Percentiles rank a stretch among this genome's conserved stretches.
phyloP scores from a whole-genome alignment of 2,888 invertebrate genomes.

The Caenorhabditis angaria region DNA sequence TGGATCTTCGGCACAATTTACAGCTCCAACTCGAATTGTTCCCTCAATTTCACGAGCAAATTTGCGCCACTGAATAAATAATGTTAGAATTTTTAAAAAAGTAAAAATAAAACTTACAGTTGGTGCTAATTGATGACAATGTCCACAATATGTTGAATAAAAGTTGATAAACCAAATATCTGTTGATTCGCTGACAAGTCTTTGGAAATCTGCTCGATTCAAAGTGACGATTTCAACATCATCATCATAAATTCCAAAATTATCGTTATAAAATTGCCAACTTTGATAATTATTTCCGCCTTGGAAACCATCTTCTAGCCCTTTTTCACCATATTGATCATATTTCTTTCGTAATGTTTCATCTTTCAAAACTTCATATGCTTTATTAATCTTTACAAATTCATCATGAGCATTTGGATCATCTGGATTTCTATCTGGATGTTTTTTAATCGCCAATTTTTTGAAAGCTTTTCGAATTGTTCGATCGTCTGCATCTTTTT shows the following conservation, averaged over 20 bases:
- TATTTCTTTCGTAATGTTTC: conserved; percentile 77
- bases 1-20: conserved; percentile 88
- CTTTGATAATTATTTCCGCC: conserved; percentile 81
- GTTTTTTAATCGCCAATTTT: conserved; percentile 80
- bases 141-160: conserved; percentile 86
- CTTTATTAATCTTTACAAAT: conserved; percentile 83
- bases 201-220: conserved; percentile 80
- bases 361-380: conserved; percentile 88
- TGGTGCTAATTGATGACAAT: conserved; percentile 85
- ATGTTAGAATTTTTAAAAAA: no score
- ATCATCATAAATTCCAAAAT: conserved; percentile 87
- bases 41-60: conserved; percentile 83
- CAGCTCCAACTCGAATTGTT: conserved; percentile 83
- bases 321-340: conserved; percentile 78
- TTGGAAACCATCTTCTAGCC: conserved; percentile 77
- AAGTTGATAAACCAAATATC: conserved; percentile 87
- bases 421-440: conserved; percentile 82
- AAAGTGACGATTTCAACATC: conserved; percentile 84
- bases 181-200: conserved; percentile 75
- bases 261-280: conserved; percentile 83
- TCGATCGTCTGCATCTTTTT: conserved; percentile 79
- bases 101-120: conserved; percentile 75
- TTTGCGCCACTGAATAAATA: conserved; percentile 79
- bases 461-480: conserved; percentile 84
- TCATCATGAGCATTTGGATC: conserved; percentile 81